Conservation (phyloP, 2,797 vertebrate genomes). For the Lacerta bilineata region DNA sequence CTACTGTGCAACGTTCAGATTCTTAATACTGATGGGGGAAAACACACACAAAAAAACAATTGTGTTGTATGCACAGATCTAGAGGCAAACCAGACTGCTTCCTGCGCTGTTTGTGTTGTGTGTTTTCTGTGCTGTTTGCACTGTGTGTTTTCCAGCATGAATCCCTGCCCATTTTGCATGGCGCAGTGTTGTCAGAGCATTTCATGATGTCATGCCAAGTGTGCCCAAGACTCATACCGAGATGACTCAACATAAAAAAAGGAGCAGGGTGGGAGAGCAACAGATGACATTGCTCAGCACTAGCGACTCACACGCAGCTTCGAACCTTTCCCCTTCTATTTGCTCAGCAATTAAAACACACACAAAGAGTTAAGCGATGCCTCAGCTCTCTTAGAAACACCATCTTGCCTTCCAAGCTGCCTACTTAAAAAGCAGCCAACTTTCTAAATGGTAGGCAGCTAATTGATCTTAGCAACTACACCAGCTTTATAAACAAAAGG, state of each 20-base stretch:
- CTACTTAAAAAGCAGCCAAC: conserved; percentile 46
- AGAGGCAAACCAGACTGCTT: background rate
- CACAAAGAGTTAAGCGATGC: conserved; percentile 40
- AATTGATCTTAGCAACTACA: background rate
- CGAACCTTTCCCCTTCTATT: background rate
- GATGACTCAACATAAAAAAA: conserved; percentile 10
- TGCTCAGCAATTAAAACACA: background rate
- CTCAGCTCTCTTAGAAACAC: conserved; percentile 15
- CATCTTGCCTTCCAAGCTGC: conserved; percentile 28
- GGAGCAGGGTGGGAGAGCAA: background rate
- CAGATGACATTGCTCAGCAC: background rate
- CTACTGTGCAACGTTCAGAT: background rate
- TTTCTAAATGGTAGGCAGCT: background rate
- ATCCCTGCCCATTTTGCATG: background rate
- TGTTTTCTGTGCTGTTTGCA: background rate
- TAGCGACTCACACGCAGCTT: background rate
- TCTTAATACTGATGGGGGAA: background rate
- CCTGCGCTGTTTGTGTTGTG: background rate
- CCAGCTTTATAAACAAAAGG: conserved; percentile 38
- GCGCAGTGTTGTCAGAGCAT: background rate
- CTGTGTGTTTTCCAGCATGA: background rate
- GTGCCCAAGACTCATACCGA: background rate
- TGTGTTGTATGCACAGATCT: background rate
- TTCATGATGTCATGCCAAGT: conserved; percentile 8
- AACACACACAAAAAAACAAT: background rate